These are phyloP conservation scores for Campoplex capitator DNA, from an alignment of 2,888 invertebrate genomes.

Conservation along the genomic window DNA sequence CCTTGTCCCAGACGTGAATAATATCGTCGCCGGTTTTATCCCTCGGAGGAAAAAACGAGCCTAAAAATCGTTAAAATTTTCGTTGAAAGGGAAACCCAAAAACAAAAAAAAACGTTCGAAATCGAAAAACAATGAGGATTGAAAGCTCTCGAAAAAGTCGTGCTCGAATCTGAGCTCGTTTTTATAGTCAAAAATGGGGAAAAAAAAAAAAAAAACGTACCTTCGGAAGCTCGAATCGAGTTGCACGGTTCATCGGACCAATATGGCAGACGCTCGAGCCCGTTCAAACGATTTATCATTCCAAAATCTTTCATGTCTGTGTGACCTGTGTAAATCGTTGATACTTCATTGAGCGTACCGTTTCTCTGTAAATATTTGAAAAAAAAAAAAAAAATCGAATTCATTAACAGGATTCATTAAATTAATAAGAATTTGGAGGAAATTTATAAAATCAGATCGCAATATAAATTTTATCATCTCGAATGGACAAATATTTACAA, in stretches of 20 bases:
- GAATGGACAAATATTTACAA: no score
- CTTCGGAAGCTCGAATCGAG: constrained; percentile 85
- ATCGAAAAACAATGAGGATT: no score
- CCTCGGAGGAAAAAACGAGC: constrained; percentile 94
- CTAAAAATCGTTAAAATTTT: constrained; percentile 79
- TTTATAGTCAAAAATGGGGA: no score
- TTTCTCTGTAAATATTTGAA: constrained; percentile 87
- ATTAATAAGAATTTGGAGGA: background rate
- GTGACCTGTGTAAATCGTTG: constrained; percentile 92
- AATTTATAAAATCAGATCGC: background rate
- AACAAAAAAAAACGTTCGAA: background rate
- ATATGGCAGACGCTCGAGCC: constrained; percentile 90
- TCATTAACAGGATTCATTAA: background rate
- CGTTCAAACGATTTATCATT: constrained; percentile 91
- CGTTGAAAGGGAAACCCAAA: background rate
- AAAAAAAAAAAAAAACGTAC: constrained; percentile 71
- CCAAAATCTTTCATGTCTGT: constrained; percentile 92
- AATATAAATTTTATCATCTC: background rate
- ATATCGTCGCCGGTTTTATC: constrained; percentile 87
- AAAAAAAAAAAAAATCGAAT: background rate
- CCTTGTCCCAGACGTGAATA: constrained; percentile 93
- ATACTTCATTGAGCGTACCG: constrained; percentile 92
- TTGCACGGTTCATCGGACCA: constrained; percentile 92
- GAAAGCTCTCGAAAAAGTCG: no score
- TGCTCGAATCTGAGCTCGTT: no score